These are phyloP conservation scores for Enteromius unitaeniatus DNA, from an alignment of 2,797 vertebrate genomes.

Conservation along the genomic window DNA sequence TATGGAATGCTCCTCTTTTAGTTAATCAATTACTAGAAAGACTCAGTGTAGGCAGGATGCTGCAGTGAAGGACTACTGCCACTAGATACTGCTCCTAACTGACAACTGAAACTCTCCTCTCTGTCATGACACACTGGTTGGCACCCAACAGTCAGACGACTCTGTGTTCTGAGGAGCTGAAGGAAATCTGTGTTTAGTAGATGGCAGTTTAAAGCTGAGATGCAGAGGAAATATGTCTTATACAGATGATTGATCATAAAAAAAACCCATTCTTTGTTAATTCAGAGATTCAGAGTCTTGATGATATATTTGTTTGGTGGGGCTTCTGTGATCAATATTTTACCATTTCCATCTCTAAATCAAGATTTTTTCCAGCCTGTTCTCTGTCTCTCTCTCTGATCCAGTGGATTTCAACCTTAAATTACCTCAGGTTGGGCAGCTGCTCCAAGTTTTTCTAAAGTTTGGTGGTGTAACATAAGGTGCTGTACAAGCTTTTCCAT, in stretches of 20 bases:
- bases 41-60: constrained; percentile 2
- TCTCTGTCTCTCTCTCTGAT: constrained; percentile 6
- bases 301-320: neutral
- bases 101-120: constrained; percentile 54
- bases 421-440: constrained; percentile 13
- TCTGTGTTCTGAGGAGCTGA: neutral
- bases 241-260: neutral
- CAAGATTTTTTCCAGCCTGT: neutral
- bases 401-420: neutral
- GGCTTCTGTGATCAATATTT: constrained; percentile 16
- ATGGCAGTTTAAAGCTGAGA: neutral
- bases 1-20: neutral
- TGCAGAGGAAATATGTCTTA: neutral
- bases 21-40: neutral
- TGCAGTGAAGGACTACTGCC: constrained; percentile 63
- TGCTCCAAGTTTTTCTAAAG: constrained; percentile 28
- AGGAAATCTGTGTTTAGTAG: neutral
- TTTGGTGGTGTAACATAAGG: constrained; percentile 12
- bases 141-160: neutral
- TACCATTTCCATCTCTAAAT: neutral
- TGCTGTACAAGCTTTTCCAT: constrained; percentile 2
- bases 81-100: constrained; percentile 71
- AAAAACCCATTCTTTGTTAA: neutral
- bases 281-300: neutral
- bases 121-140: constrained; percentile 23